These are phyloP conservation scores for Tetheella fluctuosa DNA, from an alignment of 2,888 invertebrate species.

Conservation along the genomic window DNA sequence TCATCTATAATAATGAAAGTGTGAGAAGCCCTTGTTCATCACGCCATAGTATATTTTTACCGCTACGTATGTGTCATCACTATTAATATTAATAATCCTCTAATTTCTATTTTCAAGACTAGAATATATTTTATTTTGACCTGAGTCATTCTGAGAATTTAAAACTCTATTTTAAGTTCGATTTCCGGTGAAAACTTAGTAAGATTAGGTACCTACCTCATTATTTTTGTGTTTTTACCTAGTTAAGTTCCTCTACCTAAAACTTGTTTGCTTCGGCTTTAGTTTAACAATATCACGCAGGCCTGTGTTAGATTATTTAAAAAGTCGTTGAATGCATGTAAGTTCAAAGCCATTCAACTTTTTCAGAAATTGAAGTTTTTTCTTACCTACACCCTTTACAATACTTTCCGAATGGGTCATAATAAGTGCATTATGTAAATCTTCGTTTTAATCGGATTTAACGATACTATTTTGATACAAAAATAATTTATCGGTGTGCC, in stretches of 20 bases:
- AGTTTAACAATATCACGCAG: too few species aligned
- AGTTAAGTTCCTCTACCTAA: too few species aligned
- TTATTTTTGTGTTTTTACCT: neutral
- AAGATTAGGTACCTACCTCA: neutral
- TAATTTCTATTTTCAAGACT: neutral
- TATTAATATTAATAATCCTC: constrained; percentile 2
- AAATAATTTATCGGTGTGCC: neutral
- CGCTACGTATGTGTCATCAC: neutral
- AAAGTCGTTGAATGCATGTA: too few species aligned
- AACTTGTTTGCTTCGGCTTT: too few species aligned
- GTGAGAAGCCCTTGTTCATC: neutral
- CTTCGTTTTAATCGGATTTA: neutral
- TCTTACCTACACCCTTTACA: too few species aligned
- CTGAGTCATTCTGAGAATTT: neutral
- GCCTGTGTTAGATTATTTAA: too few species aligned
- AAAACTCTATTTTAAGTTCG: neutral
- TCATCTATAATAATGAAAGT: neutral
- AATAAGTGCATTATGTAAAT: neutral
- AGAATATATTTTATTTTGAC: neutral
- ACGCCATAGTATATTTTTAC: neutral
- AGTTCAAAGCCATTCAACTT: too few species aligned
- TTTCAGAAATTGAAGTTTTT: too few species aligned
- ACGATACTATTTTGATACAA: neutral
- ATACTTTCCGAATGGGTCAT: neutral
- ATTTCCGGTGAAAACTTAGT: neutral